These are phyloP conservation scores for Pteropus rufus DNA, from an alignment of 2,797 vertebrate genomes.

Conservation along the genomic window DNA sequence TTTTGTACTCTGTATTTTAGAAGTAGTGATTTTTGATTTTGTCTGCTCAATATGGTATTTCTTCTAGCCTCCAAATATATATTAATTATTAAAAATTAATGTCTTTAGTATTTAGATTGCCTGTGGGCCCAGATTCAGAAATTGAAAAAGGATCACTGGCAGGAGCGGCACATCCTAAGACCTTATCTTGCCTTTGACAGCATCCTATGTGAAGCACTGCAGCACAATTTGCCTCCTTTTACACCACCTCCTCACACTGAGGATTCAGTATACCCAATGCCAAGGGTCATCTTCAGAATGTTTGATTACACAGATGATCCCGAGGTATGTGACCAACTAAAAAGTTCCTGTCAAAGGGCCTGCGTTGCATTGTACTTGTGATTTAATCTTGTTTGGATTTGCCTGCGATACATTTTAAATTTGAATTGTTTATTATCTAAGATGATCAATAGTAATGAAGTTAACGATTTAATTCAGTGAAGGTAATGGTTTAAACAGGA, in stretches of 20 bases:
- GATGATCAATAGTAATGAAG: background rate
- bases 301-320: constrained; percentile 99
- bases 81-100: constrained; percentile 63
- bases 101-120: constrained; percentile 95
- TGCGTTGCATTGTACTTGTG: background rate
- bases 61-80: background rate
- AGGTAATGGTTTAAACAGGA: background rate
- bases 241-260: constrained; percentile 95
- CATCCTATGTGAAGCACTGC: constrained; percentile 96
- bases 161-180: constrained; percentile 96
- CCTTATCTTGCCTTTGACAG: constrained; percentile 99
- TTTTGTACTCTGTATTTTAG: constrained; percentile 22
- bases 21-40: constrained; percentile 8
- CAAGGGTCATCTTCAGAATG: constrained; percentile 95
- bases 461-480: background rate
- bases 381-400: background rate
- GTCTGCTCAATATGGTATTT: constrained; percentile 35
- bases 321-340: constrained; percentile 84
- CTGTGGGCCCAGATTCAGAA: constrained; percentile 99
- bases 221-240: constrained; percentile 98
- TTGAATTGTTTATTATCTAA: background rate
- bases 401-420: background rate
- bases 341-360: background rate
- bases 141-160: constrained; percentile 97
- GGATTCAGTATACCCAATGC: constrained; percentile 93